Evolutionary conservation across 2,113 vertebrate genomes (phyloP).

Genomic region (Dromiciops gliroides): DNA sequence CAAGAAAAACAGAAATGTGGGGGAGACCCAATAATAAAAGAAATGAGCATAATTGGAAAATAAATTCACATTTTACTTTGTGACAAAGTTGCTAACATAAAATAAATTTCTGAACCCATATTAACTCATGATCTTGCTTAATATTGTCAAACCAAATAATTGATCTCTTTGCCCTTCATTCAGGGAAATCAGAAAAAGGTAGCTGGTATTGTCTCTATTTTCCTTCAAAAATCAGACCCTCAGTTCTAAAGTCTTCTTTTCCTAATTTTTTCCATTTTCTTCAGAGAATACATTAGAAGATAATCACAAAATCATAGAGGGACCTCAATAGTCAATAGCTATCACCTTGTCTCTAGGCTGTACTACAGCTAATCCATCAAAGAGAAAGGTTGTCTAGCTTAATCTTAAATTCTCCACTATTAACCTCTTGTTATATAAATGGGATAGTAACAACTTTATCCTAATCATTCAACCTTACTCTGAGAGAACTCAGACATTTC

Average conservation of each 20-base stretch:
- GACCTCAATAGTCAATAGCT: slow-evolving; percentile 9
- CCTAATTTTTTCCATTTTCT: slow-evolving; percentile 33
- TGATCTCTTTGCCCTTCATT: neutral
- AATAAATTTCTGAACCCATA: slow-evolving; percentile 25
- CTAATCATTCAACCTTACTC: neutral
- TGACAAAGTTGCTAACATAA: slow-evolving; percentile 33
- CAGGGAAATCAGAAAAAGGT: neutral
- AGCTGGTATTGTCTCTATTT: neutral
- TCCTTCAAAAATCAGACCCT: slow-evolving; percentile 33
- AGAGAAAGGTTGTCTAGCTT: slow-evolving; percentile 26
- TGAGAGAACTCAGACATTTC: neutral
- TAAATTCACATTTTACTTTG: neutral
- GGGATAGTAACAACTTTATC: slow-evolving; percentile 8
- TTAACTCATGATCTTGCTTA: slow-evolving; percentile 26
- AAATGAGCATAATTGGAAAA: slow-evolving; percentile 24
- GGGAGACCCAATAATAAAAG: neutral
- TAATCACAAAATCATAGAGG: neutral
- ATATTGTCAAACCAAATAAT: slow-evolving; percentile 13
- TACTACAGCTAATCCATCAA: neutral
- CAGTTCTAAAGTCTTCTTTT: neutral
- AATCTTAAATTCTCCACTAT: slow-evolving; percentile 16
- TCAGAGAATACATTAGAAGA: slow-evolving; percentile 36
- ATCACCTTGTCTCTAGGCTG: slow-evolving; percentile 7
- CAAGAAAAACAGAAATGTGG: slow-evolving; percentile 29
- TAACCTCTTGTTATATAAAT: slow-evolving; percentile 13